Base-by-base conservation (phyloP, 2,113 vertebrate genomes). In the Prinia subflava region DNA sequence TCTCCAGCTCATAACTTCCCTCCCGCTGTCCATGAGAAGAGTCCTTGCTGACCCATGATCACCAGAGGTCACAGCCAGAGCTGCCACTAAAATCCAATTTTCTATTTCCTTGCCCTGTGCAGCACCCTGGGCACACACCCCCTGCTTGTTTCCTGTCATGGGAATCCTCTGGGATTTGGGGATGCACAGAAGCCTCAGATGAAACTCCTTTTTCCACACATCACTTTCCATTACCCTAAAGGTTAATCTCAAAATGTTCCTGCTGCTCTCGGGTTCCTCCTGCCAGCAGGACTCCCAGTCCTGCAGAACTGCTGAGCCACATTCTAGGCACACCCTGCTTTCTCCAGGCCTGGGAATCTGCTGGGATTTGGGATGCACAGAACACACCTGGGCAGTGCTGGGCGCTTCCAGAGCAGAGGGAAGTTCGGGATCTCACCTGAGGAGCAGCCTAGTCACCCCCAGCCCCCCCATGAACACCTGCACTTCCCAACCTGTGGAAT, bases 401-500 rank as follows among this genome's bases (percentile, higher is more conserved):
- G 35, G 50, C 12, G 1, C 9, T 47, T 20, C 2, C 42, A 49
- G 83, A 24, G 70, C 60, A 76, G 35, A 31, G 30, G 24, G 35
- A 30, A 65, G 52, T 14, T 9, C 0, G 1, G 50, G 52, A 14
- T 42, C 25, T 67, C 62, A 57, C 44, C 44, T 24, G 83, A 76
- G 62, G 44, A 67, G 44, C 35, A 75, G 60, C 70, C 27, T 57
- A 35, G 35, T 42, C 70, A 67, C 60, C 24, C 10, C 35, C 24
- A 49, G 50, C 27, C 33, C 10, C 27, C 3, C 57, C 6, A 1
- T 17, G 57, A 41, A 9, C 42, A 47, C 23, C 41, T 56, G 42
- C 41, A 19, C 60, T 24, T 30, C 35, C 19, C 0, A 0, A 35
- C 24, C 25, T 31, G 15, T 17, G 70, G 31, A 7, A 57, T 42